Evolutionary conservation across 2,888 invertebrate genomes (phyloP).

Genomic region (Heteromurus nitidus): DNA sequence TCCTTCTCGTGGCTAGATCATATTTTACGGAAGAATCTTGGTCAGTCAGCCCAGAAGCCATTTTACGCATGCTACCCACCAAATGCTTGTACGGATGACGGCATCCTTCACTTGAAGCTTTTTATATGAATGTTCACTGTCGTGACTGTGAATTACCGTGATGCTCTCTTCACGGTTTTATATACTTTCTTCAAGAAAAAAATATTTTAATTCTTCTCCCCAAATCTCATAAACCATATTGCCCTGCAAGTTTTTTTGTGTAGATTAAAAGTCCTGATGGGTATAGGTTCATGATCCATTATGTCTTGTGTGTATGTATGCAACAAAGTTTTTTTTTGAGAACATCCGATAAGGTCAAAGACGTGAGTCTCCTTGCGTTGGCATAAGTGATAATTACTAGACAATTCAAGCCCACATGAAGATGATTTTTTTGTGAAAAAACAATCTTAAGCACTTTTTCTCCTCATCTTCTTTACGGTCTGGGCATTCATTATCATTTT

Average conservation of each 20-base stretch:
- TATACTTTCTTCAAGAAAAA: conserved; percentile 10
- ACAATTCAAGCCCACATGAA: conserved; percentile 62
- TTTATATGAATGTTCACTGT: conserved; percentile 5
- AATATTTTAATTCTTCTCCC: conserved; percentile 43
- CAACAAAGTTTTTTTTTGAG: conserved; percentile 10
- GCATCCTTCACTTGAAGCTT: conserved; percentile 5
- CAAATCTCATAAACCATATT: conserved; percentile 35
- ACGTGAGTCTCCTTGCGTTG: conserved; percentile 53
- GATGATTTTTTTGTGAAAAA: conserved; percentile 39
- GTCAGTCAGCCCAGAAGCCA: conserved; percentile 59
- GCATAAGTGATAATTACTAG: conserved; percentile 63
- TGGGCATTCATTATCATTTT: conserved; percentile 19
- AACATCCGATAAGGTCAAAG: conserved; percentile 49
- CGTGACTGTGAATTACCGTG: conserved; percentile 30
- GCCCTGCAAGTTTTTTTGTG: background rate
- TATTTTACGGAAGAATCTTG: conserved; percentile 30
- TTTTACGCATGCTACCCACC: conserved; percentile 30
- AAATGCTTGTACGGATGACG: conserved; percentile 13
- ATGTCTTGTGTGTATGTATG: background rate
- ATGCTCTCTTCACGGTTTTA: background rate
- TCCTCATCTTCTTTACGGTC: conserved; percentile 41
- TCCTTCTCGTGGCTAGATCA: no score
- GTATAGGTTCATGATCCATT: background rate
- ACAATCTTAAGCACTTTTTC: conserved; percentile 40
- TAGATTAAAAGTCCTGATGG: background rate